Base-by-base conservation (phyloP, 2,797 vertebrate genomes). In the Kryptopterus vitreolus region DNA sequence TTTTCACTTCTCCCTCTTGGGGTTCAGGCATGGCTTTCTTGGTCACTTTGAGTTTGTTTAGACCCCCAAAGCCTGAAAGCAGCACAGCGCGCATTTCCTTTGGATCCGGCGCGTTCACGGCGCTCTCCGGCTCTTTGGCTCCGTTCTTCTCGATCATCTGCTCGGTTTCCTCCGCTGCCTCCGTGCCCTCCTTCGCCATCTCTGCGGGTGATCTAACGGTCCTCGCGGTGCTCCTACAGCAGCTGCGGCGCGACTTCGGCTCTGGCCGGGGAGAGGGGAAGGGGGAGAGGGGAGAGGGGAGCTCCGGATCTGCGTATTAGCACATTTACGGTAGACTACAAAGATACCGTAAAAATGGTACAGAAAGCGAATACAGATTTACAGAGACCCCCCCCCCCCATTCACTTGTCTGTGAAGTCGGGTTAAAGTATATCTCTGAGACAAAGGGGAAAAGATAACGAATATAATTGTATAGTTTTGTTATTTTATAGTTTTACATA, bases 61-160 rank as follows among this genome's bases (percentile, higher is more conserved):
- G 94, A 80, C 97, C 97, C 29, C 97, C 97, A 77, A 98, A 98
- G 63, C 93, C 96, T 7, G 95, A 88, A 86, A 98, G 92, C 58
- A 98, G 85, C 88, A 98, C 97, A 48, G 95, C 96, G 82, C 97
- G 93, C 96, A 98, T 99, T 90, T 99, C 97, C 90, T 96, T 96
- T 76, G 94, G 87, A 76, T 95, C 94, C 55, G 89, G 90, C 2
- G 92, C 74, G 46, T 90, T 83, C 20, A 92, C 90, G 70, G 85
- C 87, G 88, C 82, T 89, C 31, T 89, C 90, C 1, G 88, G 55
- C 31, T 96, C 95, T 86, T 92, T 94, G 38, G 88, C 90, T 13
- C 87, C 88, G 20, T 93, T 92, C 85, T 88, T 93, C 80, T 95
- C 94, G 83, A 98, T 98, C 97, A 99, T 98, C 72, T 92, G 96